Conservation (phyloP, 2,888 invertebrate species). For the Aproaerema taeniolella region DNA sequence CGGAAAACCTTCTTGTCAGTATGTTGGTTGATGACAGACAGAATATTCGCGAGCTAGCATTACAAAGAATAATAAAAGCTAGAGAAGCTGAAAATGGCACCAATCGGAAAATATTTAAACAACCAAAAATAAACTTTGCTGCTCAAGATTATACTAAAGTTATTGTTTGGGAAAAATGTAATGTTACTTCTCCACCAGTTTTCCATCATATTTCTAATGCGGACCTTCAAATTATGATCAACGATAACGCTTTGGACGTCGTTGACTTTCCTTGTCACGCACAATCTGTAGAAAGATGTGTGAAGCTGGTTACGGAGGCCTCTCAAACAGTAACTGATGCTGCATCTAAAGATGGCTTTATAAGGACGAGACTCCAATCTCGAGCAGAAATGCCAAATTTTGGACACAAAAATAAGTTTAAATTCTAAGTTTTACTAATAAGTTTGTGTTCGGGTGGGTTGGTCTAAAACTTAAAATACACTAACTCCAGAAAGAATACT, state of each 20-base stretch:
- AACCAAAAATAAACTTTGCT: conserved; percentile 11
- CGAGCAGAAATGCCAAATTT: conserved; percentile 7
- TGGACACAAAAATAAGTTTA: conserved; percentile 3
- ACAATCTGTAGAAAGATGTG: conserved; percentile 9
- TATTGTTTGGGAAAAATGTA: conserved; percentile 6
- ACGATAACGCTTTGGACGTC: neutral
- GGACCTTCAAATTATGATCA: neutral
- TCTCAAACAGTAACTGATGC: conserved; percentile 16
- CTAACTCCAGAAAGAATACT: no score
- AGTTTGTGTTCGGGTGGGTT: no score
- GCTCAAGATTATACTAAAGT: conserved; percentile 12
- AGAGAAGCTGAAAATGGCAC: neutral
- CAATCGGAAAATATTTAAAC: conserved; percentile 15
- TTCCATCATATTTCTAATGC: neutral
- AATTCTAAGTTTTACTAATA: no score
- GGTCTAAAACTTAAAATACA: no score
- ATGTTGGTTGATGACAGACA: conserved; percentile 9
- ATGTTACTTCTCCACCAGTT: conserved; percentile 3
- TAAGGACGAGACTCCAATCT: conserved; percentile 13
- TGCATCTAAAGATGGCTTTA: conserved; percentile 17
- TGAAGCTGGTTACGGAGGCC: conserved; percentile 19
- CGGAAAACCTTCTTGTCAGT: conserved; percentile 3
- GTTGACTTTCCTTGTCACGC: conserved; percentile 10
- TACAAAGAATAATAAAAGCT: conserved; percentile 20
- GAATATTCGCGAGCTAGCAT: conserved; percentile 23